Conservation (phyloP, 2,888 invertebrate genomes). For the Chrysolina oricalcia region DNA sequence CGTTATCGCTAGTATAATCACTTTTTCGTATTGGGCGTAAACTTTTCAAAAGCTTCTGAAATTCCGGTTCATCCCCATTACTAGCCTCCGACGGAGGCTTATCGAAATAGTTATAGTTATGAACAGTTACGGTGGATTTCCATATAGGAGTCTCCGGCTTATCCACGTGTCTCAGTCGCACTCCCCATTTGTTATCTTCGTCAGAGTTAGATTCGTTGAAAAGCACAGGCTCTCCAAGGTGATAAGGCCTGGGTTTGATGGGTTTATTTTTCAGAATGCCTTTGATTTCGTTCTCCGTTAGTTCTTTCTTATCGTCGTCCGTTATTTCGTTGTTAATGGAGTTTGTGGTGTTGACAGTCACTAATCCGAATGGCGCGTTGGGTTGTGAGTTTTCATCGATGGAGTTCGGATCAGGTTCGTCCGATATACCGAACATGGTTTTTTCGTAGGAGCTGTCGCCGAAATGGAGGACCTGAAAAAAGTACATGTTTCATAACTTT, state of each 20-base stretch:
- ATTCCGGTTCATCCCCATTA: slow-evolving; percentile 61
- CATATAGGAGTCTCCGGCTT: slow-evolving; percentile 67
- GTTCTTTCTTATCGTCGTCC: slow-evolving; percentile 59
- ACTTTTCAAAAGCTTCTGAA: slow-evolving; percentile 66
- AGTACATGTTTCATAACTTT: background rate
- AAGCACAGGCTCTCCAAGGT: slow-evolving; percentile 79
- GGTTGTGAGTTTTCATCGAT: slow-evolving; percentile 51
- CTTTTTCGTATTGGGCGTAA: slow-evolving; percentile 64
- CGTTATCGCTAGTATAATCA: slow-evolving; percentile 59
- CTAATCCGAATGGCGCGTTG: slow-evolving; percentile 55
- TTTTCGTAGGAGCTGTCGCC: slow-evolving; percentile 75
- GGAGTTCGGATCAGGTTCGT: slow-evolving; percentile 39
- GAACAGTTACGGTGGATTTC: slow-evolving; percentile 71
- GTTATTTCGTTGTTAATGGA: slow-evolving; percentile 59
- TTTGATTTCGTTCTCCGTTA: slow-evolving; percentile 72
- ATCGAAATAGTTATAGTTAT: slow-evolving; percentile 64
- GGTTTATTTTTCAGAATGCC: slow-evolving; percentile 85
- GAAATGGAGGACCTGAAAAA: slow-evolving; percentile 79
- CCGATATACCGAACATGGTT: slow-evolving; percentile 65
- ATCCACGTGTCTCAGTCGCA: slow-evolving; percentile 71
- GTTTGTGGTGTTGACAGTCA: slow-evolving; percentile 67
- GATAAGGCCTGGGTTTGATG: slow-evolving; percentile 83
- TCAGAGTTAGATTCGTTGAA: slow-evolving; percentile 55
- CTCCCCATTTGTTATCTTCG: slow-evolving; percentile 72
- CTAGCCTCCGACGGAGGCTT: slow-evolving; percentile 18